Conservation (phyloP, 1,140 invertebrate genomes). For the Aporrectodea caliginosa region DNA sequence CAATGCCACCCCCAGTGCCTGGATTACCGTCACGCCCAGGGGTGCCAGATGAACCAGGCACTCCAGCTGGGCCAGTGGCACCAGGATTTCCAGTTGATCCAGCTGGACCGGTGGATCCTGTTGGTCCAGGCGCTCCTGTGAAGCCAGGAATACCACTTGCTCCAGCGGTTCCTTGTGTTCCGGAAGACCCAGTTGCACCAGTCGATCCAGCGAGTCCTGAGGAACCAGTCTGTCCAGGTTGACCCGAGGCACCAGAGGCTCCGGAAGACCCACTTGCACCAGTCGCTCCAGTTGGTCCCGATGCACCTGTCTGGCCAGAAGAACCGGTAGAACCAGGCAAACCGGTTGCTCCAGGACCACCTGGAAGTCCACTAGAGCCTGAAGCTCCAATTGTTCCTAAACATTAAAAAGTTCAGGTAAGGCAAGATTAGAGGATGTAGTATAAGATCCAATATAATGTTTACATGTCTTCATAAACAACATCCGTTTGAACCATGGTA, state of each 20-base stretch:
- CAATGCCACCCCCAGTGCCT: background rate
- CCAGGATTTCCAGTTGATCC: background rate
- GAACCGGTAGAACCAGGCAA: too few species aligned
- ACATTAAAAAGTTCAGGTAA: background rate
- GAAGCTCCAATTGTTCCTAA: conserved; percentile 27
- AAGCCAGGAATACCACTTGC: conserved; percentile 17
- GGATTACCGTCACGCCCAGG: conserved; percentile 2
- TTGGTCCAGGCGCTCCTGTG: background rate
- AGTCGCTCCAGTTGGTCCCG: too few species aligned
- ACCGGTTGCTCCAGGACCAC: conserved; percentile 9
- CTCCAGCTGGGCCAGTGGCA: background rate
- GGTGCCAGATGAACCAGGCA: background rate
- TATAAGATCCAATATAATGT: too few species aligned
- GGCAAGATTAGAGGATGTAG: too few species aligned
- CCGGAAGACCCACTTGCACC: too few species aligned
- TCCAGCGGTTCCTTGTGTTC: background rate
- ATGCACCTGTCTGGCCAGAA: too few species aligned
- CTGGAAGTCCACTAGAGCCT: conserved; percentile 11
- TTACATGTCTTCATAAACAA: too few species aligned
- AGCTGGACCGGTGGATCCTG: background rate
- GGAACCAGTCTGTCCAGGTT: conserved; percentile 69
- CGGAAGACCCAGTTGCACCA: conserved; percentile 20
- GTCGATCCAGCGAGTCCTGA: conserved; percentile 41
- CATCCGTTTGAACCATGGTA: too few species aligned
- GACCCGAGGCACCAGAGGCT: conserved; percentile 63